Percentiles rank a stretch among this genome's conserved stretches.
Evolutionary conservation across 2,797 vertebrate genomes (phyloP).

Genomic region (Sciaenops ocellatus): DNA sequence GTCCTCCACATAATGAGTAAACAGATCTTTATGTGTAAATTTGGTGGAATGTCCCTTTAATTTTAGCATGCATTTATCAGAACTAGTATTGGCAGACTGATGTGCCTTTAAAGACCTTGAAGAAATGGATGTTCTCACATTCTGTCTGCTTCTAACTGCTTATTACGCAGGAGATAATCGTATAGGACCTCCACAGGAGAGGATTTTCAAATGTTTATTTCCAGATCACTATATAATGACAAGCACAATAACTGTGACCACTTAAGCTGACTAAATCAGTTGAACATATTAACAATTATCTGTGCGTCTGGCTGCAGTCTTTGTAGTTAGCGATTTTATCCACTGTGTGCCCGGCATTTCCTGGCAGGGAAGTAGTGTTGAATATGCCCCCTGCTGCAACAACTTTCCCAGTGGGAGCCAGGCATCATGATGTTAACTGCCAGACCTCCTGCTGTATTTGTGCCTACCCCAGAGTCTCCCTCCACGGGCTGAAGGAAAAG

Average conservation of each 20-base stretch:
- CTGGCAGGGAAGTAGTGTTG: conserved; percentile 72
- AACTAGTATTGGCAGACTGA: neutral
- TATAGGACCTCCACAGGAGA: conserved; percentile 8
- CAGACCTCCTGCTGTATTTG: conserved; percentile 72
- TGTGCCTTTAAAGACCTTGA: neutral
- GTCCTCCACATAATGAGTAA: neutral
- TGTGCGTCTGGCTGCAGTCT: conserved; percentile 71
- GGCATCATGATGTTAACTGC: conserved; percentile 68
- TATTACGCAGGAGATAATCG: conserved; percentile 14
- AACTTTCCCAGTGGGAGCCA: conserved; percentile 72
- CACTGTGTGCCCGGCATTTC: conserved; percentile 68
- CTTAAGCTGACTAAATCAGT: conserved; percentile 54
- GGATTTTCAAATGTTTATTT: conserved; percentile 37
- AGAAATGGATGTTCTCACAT: neutral
- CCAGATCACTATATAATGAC: conserved; percentile 31
- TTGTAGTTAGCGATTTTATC: conserved; percentile 74
- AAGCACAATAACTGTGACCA: conserved; percentile 41
- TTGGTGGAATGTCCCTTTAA: neutral
- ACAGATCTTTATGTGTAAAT: conserved; percentile 3
- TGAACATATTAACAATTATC: conserved; percentile 67
- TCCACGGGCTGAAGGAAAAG: conserved; percentile 80
- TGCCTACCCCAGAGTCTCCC: conserved; percentile 73
- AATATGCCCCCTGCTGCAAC: conserved; percentile 71
- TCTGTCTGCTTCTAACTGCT: neutral
- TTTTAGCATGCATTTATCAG: neutral